Percentiles rank a stretch among this genome's conserved stretches.
These are phyloP conservation scores for Neria commutata DNA, from an alignment of 2,888 invertebrate genomes.

Conservation along the genomic window DNA sequence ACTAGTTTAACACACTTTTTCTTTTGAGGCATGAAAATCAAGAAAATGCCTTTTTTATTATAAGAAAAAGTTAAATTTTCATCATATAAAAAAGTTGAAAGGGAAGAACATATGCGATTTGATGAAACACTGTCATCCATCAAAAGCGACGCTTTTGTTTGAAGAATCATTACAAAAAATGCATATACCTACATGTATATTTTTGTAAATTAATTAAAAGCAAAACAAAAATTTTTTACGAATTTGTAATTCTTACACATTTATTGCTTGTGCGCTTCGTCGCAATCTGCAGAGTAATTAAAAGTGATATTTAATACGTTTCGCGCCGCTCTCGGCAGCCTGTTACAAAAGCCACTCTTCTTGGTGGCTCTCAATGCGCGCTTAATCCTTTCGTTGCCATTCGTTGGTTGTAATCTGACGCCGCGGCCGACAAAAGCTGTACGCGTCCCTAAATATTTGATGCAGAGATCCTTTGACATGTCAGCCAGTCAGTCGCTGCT, in stretches of 20 bases:
- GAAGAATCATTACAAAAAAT: not conserved
- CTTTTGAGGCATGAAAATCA: not conserved
- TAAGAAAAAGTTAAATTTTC: not conserved
- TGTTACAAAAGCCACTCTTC: not conserved
- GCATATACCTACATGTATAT: not conserved
- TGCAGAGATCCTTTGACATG: not conserved
- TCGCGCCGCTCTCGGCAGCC: not conserved
- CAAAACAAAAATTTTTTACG: not conserved
- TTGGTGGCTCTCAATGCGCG: not conserved
- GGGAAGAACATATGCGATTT: too few species aligned
- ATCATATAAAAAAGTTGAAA: not conserved
- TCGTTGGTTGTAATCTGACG: constrained; percentile 14
- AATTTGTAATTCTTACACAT: not conserved
- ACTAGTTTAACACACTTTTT: too few species aligned
- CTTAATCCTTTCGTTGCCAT: constrained; percentile 19
- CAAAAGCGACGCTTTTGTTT: not conserved
- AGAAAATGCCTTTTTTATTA: not conserved
- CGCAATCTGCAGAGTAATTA: not conserved
- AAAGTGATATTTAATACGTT: constrained; percentile 10
- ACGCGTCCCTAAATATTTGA: constrained; percentile 3
- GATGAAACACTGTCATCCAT: too few species aligned
- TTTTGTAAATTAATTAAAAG: not conserved
- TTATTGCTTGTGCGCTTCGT: too few species aligned
- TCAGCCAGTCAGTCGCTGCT: too few species aligned
- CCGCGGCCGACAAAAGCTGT: not conserved